Conservation (phyloP, 2,888 invertebrate genomes). For the Temnothorax ravouxi region DNA sequence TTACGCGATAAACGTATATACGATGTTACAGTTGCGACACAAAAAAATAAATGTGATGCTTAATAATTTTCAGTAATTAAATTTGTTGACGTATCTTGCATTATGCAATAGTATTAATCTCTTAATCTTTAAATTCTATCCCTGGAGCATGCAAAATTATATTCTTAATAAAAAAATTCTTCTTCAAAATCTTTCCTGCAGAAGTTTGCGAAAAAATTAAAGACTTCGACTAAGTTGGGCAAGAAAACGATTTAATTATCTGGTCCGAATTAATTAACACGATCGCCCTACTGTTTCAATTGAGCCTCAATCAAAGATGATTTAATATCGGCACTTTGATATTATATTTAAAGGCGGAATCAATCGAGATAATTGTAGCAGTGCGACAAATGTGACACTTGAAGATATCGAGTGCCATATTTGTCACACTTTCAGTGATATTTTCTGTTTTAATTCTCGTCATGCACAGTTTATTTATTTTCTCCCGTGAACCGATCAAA, state of each 20-base stretch:
- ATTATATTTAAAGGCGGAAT: conserved; percentile 2
- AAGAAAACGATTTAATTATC: conserved; percentile 38
- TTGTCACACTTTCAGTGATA: background rate
- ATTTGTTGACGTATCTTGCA: background rate
- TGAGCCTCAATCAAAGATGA: background rate
- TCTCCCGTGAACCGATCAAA: background rate
- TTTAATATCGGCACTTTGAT: conserved; percentile 12
- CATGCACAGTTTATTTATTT: background rate
- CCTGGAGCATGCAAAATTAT: background rate
- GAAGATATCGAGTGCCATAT: background rate
- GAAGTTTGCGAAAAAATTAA: conserved; percentile 36
- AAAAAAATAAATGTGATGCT: background rate
- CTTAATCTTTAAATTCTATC: background rate
- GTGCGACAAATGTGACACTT: background rate
- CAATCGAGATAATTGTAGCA: conserved; percentile 12
- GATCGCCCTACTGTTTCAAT: conserved; percentile 13
- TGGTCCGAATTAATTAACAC: conserved; percentile 39
- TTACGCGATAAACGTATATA: background rate
- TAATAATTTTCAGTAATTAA: conserved; percentile 14
- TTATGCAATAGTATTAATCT: conserved; percentile 11
- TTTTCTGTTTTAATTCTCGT: conserved; percentile 1
- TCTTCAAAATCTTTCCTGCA: background rate
- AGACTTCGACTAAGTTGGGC: conserved; percentile 17
- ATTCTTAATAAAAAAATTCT: conserved; percentile 31
- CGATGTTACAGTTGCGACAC: background rate